Evolutionary conservation across 2,888 invertebrate genomes (phyloP).

Genomic region (Carterocephalus palaemon): DNA sequence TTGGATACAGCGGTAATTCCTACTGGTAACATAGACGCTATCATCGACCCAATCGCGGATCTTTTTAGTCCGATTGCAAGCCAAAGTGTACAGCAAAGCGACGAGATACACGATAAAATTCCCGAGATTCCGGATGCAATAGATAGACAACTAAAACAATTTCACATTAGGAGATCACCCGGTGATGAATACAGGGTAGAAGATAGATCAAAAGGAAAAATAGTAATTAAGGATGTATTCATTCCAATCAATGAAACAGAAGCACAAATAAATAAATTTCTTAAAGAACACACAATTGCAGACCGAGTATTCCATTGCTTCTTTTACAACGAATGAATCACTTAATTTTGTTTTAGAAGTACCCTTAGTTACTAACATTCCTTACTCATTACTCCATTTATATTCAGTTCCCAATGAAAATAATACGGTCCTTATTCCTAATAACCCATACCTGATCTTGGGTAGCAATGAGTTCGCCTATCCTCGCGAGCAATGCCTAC

Average conservation of each 20-base stretch:
- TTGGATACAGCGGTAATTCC: not conserved
- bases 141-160: constrained; percentile 36
- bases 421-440: constrained; percentile 17
- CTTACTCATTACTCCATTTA: constrained; percentile 20
- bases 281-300: constrained; percentile 27
- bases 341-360: constrained; percentile 24
- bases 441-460: constrained; percentile 34
- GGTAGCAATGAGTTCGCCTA: constrained; percentile 37
- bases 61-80: constrained; percentile 11
- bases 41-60: not conserved
- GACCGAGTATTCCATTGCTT: constrained; percentile 18
- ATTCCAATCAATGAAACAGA: constrained; percentile 31
- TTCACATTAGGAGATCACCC: constrained; percentile 32
- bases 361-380: constrained; percentile 12
- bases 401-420: constrained; percentile 19
- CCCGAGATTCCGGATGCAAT: constrained; percentile 31
- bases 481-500: constrained; percentile 32
- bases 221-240: constrained; percentile 29
- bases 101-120: constrained; percentile 14
- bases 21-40: not conserved
- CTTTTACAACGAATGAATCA: constrained; percentile 18
- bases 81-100: constrained; percentile 12
- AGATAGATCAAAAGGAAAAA: constrained; percentile 30
- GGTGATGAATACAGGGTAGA: constrained; percentile 31
- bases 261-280: constrained; percentile 26